phyloP scores from a whole-genome alignment of 2,888 invertebrate species.

The Pyrocoelia pectoralis region DNA sequence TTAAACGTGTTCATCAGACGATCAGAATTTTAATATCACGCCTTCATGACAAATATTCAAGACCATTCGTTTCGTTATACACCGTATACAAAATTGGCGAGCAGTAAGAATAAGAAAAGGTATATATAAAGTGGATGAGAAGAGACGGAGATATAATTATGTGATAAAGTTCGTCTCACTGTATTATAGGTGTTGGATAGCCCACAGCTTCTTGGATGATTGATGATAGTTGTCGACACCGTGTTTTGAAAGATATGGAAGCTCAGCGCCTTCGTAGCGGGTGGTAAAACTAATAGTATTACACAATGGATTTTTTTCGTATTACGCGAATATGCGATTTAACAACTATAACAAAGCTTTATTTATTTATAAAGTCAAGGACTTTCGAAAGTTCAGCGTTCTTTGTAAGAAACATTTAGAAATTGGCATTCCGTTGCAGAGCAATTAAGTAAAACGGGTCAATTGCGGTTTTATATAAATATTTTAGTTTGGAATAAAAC shows the following conservation, averaged over 20 bases:
- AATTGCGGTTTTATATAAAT: conserved; percentile 23
- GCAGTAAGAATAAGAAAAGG: conserved; percentile 18
- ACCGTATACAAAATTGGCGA: conserved; percentile 18
- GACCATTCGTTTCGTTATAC: conserved; percentile 41
- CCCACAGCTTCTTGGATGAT: conserved; percentile 55
- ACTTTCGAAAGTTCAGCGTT: too few relatives aligned
- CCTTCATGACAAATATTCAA: conserved; percentile 49
- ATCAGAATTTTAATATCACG: conserved; percentile 52
- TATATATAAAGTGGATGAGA: conserved; percentile 12
- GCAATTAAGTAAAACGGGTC: conserved; percentile 20
- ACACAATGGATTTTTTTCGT: conserved; percentile 41
- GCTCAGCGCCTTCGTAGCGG: conserved; percentile 53
- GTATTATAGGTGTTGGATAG: conserved; percentile 50
- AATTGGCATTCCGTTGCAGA: too few relatives aligned
- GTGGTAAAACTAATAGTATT: conserved; percentile 57
- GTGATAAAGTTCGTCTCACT: conserved; percentile 31
- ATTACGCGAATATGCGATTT: conserved; percentile 3
- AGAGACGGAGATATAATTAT: conserved; percentile 30
- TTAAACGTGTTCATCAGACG: conserved; percentile 45
- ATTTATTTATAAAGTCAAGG: not conserved
- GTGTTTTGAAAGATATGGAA: conserved; percentile 58
- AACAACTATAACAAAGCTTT: not conserved
- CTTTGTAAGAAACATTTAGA: too few relatives aligned
- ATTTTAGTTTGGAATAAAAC: conserved; percentile 42
- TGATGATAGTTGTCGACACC: conserved; percentile 59